Conservation (phyloP, 1,140 invertebrate genomes). For the Drosophila nasuta region DNA sequence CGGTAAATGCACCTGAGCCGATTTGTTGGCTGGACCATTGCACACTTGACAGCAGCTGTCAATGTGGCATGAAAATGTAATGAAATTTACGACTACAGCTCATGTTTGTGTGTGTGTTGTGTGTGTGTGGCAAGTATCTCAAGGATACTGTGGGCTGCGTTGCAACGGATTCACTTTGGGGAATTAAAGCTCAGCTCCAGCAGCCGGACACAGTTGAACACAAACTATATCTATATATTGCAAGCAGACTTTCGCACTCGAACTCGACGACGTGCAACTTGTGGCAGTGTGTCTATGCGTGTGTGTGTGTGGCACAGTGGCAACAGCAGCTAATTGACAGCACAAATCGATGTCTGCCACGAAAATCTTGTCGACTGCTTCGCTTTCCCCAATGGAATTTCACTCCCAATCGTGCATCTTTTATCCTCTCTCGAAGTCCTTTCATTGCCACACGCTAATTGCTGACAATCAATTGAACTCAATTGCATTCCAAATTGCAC, state of each 20-base stretch:
- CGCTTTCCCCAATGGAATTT: constrained; percentile 2
- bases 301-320: not conserved
- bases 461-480: not conserved
- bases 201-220: constrained; percentile 17
- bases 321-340: constrained; percentile 18
- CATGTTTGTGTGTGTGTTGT: not conserved
- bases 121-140: constrained; percentile 20
- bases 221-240: not conserved
- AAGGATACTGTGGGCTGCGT: constrained; percentile 9
- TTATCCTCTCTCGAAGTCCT: not conserved
- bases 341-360: constrained; percentile 28
- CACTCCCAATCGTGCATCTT: not conserved
- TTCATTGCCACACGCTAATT: not conserved
- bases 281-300: not conserved
- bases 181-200: constrained; percentile 26
- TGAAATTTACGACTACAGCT: constrained; percentile 31
- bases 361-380: constrained; percentile 17
- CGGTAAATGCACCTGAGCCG: constrained; percentile 36
- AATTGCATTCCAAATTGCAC: constrained; percentile 1
- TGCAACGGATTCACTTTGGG: constrained; percentile 36
- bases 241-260: not conserved
- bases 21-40: constrained; percentile 17
- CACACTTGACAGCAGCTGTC: constrained; percentile 53
- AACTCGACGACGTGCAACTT: not conserved
- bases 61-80: constrained; percentile 52